Evolutionary conservation across 2,888 invertebrate species (phyloP).

Genomic region (Scrobipalpa atriplicella): DNA sequence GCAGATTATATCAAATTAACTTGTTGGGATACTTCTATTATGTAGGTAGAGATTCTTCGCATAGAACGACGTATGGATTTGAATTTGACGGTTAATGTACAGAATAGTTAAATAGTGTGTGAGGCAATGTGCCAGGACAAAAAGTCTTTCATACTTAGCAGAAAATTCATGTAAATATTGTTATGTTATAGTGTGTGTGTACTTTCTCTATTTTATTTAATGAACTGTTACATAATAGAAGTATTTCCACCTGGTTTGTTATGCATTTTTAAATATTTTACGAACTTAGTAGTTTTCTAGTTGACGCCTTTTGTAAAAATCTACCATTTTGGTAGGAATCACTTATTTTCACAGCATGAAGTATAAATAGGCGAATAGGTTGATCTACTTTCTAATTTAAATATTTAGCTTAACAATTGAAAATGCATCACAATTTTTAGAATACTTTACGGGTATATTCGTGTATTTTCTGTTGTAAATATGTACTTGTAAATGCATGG

Average conservation of each 20-base stretch:
- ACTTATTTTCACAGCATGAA: neutral
- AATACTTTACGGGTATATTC: slow-evolving; percentile 28
- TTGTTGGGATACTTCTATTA: neutral
- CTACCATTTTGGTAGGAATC: neutral
- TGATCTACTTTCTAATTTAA: neutral
- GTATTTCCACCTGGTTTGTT: neutral
- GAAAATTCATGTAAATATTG: too few relatives aligned
- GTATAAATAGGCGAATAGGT: neutral
- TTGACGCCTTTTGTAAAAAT: neutral
- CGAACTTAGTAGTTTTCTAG: neutral
- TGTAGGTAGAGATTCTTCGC: too few relatives aligned
- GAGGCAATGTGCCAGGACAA: too few relatives aligned
- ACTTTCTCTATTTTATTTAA: too few relatives aligned
- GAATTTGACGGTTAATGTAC: too few relatives aligned
- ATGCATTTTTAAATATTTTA: slow-evolving; percentile 2
- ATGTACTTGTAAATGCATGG: slow-evolving; percentile 22
- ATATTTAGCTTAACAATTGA: neutral
- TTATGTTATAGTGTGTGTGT: too few relatives aligned
- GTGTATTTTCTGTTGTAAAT: slow-evolving; percentile 29
- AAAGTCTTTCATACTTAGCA: too few relatives aligned
- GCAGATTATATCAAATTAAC: neutral
- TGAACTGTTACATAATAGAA: neutral
- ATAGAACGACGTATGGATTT: too few relatives aligned
- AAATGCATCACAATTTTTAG: slow-evolving; percentile 8
- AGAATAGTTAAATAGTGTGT: too few relatives aligned